Conservation (phyloP, 2,797 vertebrate genomes). For the Pitangus sulphuratus region DNA sequence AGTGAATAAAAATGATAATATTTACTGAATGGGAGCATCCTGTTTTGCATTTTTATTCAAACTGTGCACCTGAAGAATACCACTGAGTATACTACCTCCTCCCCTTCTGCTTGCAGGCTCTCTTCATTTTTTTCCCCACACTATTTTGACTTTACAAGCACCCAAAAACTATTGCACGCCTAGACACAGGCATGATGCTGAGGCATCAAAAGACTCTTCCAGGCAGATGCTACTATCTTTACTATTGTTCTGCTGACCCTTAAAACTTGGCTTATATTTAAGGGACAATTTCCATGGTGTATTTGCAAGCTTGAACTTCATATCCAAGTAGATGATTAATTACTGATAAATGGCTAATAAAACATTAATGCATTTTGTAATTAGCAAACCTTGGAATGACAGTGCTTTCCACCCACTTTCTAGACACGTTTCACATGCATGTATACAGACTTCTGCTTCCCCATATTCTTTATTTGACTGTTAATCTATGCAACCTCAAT, state of each 20-base stretch:
- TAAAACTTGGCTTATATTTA: slow-evolving; percentile 51
- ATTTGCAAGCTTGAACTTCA: slow-evolving; percentile 87
- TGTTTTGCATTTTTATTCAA: slow-evolving; percentile 84
- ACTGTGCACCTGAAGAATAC: slow-evolving; percentile 77
- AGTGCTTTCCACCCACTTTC: slow-evolving; percentile 74
- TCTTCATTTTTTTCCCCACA: background rate
- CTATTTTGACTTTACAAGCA: background rate
- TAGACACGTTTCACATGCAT: background rate
- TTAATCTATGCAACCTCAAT: slow-evolving; percentile 59
- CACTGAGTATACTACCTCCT: slow-evolving; percentile 19
- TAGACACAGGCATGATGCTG: background rate
- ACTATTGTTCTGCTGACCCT: slow-evolving; percentile 37
- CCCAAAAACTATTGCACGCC: background rate
- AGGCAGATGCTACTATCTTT: slow-evolving; percentile 13
- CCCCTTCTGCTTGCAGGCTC: background rate
- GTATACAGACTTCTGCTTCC: background rate
- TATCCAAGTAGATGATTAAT: slow-evolving; percentile 89
- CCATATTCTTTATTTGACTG: slow-evolving; percentile 53
- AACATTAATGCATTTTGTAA: slow-evolving; percentile 87
- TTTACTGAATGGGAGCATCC: slow-evolving; percentile 86
- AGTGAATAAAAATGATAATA: slow-evolving; percentile 87
- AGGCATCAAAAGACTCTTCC: slow-evolving; percentile 7
- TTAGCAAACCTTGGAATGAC: slow-evolving; percentile 78
- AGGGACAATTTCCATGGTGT: slow-evolving; percentile 71
- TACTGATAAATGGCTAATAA: slow-evolving; percentile 90